Evolutionary conservation across 2,113 vertebrate species (phyloP), one percentile per base, ranked within the genome.

Genomic region (Brienomyrus brachyistius): DNA sequence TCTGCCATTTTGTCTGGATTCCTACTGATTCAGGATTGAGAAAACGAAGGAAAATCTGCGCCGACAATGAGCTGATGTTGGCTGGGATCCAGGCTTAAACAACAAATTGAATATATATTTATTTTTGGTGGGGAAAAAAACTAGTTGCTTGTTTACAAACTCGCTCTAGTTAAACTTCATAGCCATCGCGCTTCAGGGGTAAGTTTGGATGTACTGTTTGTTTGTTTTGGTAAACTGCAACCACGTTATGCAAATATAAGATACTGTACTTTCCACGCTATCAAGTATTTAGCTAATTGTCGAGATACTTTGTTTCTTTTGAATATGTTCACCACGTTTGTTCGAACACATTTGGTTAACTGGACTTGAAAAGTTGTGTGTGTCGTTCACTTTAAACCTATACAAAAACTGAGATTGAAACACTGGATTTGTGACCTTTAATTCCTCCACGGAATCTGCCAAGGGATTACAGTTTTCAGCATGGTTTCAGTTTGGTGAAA

Each of bases 1-100:
- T 94, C 95, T 96, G 95, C 95, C 95, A 96, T 96, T 95, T 96
- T 96, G 95, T 94, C 91, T 66, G 70, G 45, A 31, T 54, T 87
- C 17, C 85, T 86, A 48, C 77, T 35, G 88, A 80, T 35, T 56
- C 50, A 50, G 35, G 35, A 86, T 40, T 50, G 13, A 86, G 89
- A 50, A 51, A 86, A 90, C 82, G 83, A 51, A 89, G 47, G 23
- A 47, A 52, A 43, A 86, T 40, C 82, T 87, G 56, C 56, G 17
- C 90, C 89, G 19, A 91, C 84, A 88, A 95, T 94, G 95, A 91
- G 89, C 89, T 88, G 91, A 91, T 85, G 45, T n/a, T 56, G 7
- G 66, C 50, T 19, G n/a, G 56, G 5, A 47, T 31, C 0, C 82
- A 48, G 82, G 35, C 45, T 84, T 48, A 23, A 48, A 84, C 35